Evolutionary conservation across 2,888 invertebrate genomes (phyloP).

Genomic region (Napeogenes inachia): DNA sequence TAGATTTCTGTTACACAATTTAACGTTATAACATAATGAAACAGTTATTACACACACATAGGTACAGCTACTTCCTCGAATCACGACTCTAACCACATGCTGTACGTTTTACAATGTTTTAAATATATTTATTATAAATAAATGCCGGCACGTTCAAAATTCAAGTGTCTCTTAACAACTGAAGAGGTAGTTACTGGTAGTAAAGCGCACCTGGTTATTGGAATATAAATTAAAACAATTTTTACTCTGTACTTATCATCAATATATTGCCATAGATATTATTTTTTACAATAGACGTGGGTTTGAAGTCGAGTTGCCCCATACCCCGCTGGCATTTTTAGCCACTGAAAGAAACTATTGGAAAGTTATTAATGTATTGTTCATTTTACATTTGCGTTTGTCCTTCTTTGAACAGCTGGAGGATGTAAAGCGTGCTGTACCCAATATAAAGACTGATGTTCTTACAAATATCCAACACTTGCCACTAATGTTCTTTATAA

Average conservation of each 20-base stretch:
- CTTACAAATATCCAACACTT: no score
- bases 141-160: conserved; percentile 30
- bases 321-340: conserved; percentile 35
- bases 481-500: no score
- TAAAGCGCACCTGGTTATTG: conserved; percentile 17
- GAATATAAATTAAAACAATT: conserved; percentile 14
- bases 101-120: no score
- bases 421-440: conserved; percentile 14
- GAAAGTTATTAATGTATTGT: conserved; percentile 45
- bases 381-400: conserved; percentile 23
- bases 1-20: conserved; percentile 6
- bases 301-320: not conserved
- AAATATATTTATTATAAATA: not conserved
- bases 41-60: conserved; percentile 4
- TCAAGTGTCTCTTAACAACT: conserved; percentile 33
- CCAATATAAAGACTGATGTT: not conserved
- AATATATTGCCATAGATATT: conserved; percentile 4
- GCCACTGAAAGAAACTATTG: conserved; percentile 41
- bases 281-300: conserved; percentile 3
- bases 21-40: conserved; percentile 8
- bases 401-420: conserved; percentile 19
- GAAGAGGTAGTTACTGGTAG: conserved; percentile 10
- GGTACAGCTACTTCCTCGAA: not conserved
- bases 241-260: conserved; percentile 10
- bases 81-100: not conserved